Evolutionary conservation across 2,888 invertebrate genomes (phyloP).

Genomic region (Flabesymbios commensalis): DNA sequence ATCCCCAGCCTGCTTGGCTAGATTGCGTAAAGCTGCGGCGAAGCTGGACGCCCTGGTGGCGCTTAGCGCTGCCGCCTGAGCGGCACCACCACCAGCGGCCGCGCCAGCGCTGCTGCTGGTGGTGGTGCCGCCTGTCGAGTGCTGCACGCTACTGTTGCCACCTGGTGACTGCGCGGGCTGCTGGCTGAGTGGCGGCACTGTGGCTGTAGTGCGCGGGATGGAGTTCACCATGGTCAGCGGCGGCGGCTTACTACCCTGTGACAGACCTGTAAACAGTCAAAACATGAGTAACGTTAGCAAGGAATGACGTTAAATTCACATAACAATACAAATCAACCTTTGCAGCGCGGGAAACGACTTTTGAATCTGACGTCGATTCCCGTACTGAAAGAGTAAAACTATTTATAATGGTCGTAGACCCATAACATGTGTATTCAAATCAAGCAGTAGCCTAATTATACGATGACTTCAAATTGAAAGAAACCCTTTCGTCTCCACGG

Average conservation of each 20-base stretch:
- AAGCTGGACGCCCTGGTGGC: slow-evolving; percentile 69
- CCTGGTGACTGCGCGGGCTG: slow-evolving; percentile 51
- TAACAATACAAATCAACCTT: too few species aligned
- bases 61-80: slow-evolving; percentile 47
- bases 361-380: too few species aligned
- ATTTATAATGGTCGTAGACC: too few species aligned
- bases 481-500: too few species aligned
- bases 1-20: slow-evolving; percentile 83
- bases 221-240: slow-evolving; percentile 51
- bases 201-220: slow-evolving; percentile 53
- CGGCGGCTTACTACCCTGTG: slow-evolving; percentile 52
- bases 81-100: neutral
- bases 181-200: slow-evolving; percentile 61
- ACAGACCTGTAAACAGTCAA: slow-evolving; percentile 40
- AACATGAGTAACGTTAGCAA: too few species aligned
- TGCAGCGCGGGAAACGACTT: too few species aligned
- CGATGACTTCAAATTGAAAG: too few species aligned
- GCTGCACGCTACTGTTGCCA: too few species aligned
- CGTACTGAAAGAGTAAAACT: too few species aligned
- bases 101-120: slow-evolving; percentile 39
- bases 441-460: too few species aligned
- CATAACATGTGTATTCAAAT: too few species aligned
- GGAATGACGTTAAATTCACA: too few species aligned
- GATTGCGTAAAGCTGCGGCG: slow-evolving; percentile 85
- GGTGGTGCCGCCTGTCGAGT: slow-evolving; percentile 44